A percentile compares a stretch with the other conserved stretches of the same genome.
Conservation (phyloP, 2,797 vertebrate genomes). For the Monodelphis domestica region DNA sequence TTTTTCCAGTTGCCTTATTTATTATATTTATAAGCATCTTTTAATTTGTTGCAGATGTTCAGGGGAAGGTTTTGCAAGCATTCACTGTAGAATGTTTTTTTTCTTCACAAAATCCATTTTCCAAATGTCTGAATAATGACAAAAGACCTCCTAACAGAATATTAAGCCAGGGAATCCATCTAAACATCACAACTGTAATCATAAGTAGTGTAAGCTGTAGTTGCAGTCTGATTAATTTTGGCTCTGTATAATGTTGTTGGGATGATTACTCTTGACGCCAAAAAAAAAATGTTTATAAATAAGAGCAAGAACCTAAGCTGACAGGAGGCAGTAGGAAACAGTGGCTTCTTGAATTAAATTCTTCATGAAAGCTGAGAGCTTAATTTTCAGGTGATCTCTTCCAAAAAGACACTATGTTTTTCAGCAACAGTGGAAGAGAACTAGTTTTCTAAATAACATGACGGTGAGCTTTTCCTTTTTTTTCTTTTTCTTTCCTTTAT, state of each 20-base stretch:
- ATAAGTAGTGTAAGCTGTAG: slow-evolving; percentile 69
- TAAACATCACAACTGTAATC: slow-evolving; percentile 69
- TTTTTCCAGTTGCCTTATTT: slow-evolving; percentile 56
- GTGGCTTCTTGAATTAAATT: slow-evolving; percentile 56
- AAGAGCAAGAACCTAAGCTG: slow-evolving; percentile 45
- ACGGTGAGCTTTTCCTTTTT: neutral
- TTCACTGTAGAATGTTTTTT: slow-evolving; percentile 55
- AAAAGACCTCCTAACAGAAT: slow-evolving; percentile 72
- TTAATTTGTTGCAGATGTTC: slow-evolving; percentile 68
- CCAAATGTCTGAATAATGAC: slow-evolving; percentile 74
- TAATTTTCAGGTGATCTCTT: slow-evolving; percentile 51
- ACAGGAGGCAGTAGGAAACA: slow-evolving; percentile 42
- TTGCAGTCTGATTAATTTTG: slow-evolving; percentile 74
- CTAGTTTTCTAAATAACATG: slow-evolving; percentile 20
- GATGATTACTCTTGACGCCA: slow-evolving; percentile 66
- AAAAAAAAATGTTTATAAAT: slow-evolving; percentile 41
- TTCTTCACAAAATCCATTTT: slow-evolving; percentile 74
- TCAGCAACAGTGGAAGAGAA: neutral
- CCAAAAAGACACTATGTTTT: slow-evolving; percentile 1
- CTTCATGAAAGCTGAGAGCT: slow-evolving; percentile 47
- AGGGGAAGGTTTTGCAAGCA: slow-evolving; percentile 57
- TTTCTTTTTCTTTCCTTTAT: neutral
- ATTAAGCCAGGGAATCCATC: slow-evolving; percentile 79
- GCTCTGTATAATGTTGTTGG: slow-evolving; percentile 67
- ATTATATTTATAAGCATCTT: slow-evolving; percentile 58